Base-by-base conservation (phyloP, 2,113 vertebrate genomes). In the Cryptomyrus ogoouensis region DNA sequence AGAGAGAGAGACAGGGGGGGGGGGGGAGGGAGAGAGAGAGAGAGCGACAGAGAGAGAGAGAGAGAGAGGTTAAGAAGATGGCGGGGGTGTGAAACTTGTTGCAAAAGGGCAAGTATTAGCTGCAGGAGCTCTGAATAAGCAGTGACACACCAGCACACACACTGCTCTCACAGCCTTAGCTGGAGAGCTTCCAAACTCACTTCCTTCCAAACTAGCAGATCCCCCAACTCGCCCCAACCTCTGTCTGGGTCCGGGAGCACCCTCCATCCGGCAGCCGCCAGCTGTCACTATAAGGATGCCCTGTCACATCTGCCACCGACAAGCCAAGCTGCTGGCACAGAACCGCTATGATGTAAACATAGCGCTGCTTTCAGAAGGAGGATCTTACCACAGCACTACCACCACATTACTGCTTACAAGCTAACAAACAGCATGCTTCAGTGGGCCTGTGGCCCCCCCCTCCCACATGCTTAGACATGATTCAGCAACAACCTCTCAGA, bases 41-140 rank as follows among this genome's bases (percentile, higher is more conserved):
- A 39, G 1, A 39, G 35, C 1, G 35, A 39, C 1, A 0, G 35
- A 39, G 35, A 39, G 46, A 47, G 46, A 70, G 44, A 49, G 24
- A 49, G 58, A n/a, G 39, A 44, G 21, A 6, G 87, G 88, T 42
- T 47, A 44, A 49, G 80, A 24, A 47, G 42, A 19, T 21, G 83
- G 21, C 0, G 44, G 83, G 83, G 83, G 83, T 47, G 15, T 47
- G 8, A 42, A 24, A n/a, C 83, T 17, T 87, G 3, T 52, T 87
- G 49, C 39, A 49, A 5, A 49, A n/a, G 39, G 47, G 66, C 87
- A n/a, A 31, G 62, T 12, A 31, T 70, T 70, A 70, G 62, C 62
- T 13, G 10, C 24, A 62, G n/a, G 42, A 50, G 10, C 46, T 74
- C 88, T 88, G 88, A 88, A 21, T 88, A 66, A 74, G 88, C 88